These are phyloP conservation scores for Microplitis manilae DNA, from an alignment of 2,888 invertebrate species.

Conservation along the genomic window DNA sequence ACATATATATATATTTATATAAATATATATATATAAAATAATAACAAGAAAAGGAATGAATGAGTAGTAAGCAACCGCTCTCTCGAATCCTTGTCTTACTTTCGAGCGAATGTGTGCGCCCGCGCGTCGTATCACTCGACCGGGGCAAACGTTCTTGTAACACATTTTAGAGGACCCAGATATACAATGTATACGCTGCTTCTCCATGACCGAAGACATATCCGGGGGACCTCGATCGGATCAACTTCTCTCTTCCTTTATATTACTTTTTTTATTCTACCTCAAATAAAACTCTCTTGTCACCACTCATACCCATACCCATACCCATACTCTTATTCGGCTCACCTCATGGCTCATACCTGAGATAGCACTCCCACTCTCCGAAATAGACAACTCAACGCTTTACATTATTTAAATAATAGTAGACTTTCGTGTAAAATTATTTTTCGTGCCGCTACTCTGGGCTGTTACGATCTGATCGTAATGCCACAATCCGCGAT, in stretches of 20 bases:
- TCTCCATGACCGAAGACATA: constrained; percentile 44
- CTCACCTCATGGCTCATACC: not conserved
- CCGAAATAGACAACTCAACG: constrained; percentile 12
- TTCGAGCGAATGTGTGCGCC: constrained; percentile 52
- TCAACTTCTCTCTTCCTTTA: constrained; percentile 28
- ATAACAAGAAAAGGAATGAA: constrained; percentile 34
- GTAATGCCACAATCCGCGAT: not conserved
- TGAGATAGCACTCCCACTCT: not conserved
- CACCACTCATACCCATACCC: not conserved
- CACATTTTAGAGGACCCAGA: constrained; percentile 61
- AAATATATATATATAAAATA: not conserved
- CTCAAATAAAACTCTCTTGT: not conserved
- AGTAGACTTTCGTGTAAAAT: constrained; percentile 16
- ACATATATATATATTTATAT: not conserved
- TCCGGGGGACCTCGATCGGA: constrained; percentile 40
- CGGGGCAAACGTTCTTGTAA: constrained; percentile 59
- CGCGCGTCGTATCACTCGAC: constrained; percentile 51
- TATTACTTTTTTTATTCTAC: constrained; percentile 19
- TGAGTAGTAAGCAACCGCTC: constrained; percentile 41
- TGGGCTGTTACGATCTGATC: not conserved
- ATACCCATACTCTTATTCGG: not conserved
- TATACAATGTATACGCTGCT: constrained; percentile 47
- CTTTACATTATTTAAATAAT: constrained; percentile 3
- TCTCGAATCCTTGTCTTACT: constrained; percentile 61
- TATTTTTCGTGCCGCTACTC: not conserved